Base-by-base conservation (phyloP, 2,888 invertebrate species). In the Azorinus chamasolen region DNA sequence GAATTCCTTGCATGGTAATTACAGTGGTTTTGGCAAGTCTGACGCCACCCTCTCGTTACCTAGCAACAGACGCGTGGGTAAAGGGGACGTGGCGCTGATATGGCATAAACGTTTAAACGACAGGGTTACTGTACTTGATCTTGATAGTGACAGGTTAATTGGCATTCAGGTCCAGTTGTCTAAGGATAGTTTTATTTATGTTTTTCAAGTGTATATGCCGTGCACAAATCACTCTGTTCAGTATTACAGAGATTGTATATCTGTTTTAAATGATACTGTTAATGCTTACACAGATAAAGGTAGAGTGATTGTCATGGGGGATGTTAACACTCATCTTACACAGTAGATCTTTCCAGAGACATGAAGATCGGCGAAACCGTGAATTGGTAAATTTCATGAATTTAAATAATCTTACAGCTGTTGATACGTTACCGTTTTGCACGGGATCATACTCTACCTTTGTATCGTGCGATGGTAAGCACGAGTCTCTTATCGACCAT, bases 271-370 rank as follows among this genome's bases (percentile, higher is more conserved):
- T 18, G 27, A 43, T n/a, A 41, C 25, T 6, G 32, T 45, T 8
- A 25, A 27, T 32, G 22, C 18, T 16, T 45, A 25, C 22, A 27
- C 59, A 32, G 20, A 22, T 16, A 22, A 18, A 46, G 45, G 25
- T n/a, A 24, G 24, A n/a, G 24, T 59, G 12, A 37, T 25, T 16
- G 8, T 59, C 1, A 45, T 59, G 24, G 59, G 59, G 4, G 59
- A 59, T 45, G 45, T 59, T 43, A 59, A 59, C 22, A 46, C 59
- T 16, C 59, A 59, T 22, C 18, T 25, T 59, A 18, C 41, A 59
- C 22, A 46, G 59, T 22, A 12, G 2, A 5, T 3, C 12, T 16
- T 59, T 59, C 20, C 45, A 46, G 45, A 46, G 46, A 24, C 4
- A 46, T 12, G n/a, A 8, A 46, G 46, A 45, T 25, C 12, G 10